phyloP scores from a whole-genome alignment of 2,113 vertebrate genomes.

The Notarius quadriscutis region DNA sequence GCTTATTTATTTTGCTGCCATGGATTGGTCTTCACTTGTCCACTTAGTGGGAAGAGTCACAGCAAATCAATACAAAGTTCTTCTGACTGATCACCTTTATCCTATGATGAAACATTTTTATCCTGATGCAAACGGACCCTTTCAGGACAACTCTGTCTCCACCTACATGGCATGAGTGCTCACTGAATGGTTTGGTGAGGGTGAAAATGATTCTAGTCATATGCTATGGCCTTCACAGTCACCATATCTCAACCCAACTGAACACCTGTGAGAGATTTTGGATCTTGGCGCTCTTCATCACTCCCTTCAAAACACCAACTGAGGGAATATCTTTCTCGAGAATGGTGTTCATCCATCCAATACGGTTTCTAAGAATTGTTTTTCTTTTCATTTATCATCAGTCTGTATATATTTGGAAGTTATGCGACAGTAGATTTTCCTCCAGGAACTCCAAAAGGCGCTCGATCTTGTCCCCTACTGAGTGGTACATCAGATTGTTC shows the following conservation, averaged over 20 bases:
- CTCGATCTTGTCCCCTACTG: slow-evolving; percentile 11
- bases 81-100: neutral
- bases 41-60: neutral
- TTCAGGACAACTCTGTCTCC: neutral
- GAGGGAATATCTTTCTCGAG: neutral
- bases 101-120: neutral
- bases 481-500: slow-evolving; percentile 25
- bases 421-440: neutral
- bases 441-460: neutral
- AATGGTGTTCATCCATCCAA: neutral
- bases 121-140: neutral
- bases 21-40: neutral
- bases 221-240: neutral
- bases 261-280: neutral
- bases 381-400: neutral
- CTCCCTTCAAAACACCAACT: neutral
- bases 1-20: neutral
- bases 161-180: neutral
- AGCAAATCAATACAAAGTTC: neutral
- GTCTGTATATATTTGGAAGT: neutral
- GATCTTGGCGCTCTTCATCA: neutral
- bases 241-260: neutral
- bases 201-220: neutral
- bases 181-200: neutral
- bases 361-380: neutral